A percentile compares a stretch with the other conserved stretches of the same genome.
phyloP scores from a whole-genome alignment of 2,888 invertebrate species.

The Mongoloraphidia duomilia region DNA sequence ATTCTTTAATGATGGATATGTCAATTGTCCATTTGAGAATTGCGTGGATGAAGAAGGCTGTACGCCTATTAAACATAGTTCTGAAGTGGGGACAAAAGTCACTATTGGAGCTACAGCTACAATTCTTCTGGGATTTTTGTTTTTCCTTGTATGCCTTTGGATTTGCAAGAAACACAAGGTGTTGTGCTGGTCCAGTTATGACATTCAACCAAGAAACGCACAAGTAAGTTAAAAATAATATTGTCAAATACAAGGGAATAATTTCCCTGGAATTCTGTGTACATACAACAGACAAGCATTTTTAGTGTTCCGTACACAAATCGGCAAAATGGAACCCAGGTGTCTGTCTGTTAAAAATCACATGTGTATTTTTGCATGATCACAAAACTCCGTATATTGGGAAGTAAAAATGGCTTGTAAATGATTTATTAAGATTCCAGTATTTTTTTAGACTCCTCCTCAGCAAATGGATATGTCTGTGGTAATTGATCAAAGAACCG shows the following conservation, averaged over 20 bases:
- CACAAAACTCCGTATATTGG: too few species aligned
- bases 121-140: not conserved
- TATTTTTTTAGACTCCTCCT: not conserved
- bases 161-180: not conserved
- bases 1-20: constrained; percentile 13
- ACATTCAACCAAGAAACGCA: too few species aligned
- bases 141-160: not conserved
- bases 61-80: not conserved
- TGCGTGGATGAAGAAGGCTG: constrained; percentile 15
- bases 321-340: too few species aligned
- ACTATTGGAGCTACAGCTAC: not conserved
- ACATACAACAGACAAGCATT: not conserved
- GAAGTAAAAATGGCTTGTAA: too few species aligned
- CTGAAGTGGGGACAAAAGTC: not conserved
- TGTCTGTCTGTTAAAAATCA: too few species aligned
- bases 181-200: not conserved
- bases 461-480: not conserved
- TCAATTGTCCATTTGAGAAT: constrained; percentile 14
- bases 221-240: too few species aligned
- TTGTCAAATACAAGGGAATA: too few species aligned
- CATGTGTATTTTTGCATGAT: too few species aligned
- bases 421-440: not conserved
- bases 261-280: too few species aligned
- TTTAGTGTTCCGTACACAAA: too few species aligned
- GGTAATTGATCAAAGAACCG: not conserved